These are phyloP conservation scores for Condylostylus longicornis DNA, from an alignment of 1,140 invertebrate genomes.

Conservation along the genomic window DNA sequence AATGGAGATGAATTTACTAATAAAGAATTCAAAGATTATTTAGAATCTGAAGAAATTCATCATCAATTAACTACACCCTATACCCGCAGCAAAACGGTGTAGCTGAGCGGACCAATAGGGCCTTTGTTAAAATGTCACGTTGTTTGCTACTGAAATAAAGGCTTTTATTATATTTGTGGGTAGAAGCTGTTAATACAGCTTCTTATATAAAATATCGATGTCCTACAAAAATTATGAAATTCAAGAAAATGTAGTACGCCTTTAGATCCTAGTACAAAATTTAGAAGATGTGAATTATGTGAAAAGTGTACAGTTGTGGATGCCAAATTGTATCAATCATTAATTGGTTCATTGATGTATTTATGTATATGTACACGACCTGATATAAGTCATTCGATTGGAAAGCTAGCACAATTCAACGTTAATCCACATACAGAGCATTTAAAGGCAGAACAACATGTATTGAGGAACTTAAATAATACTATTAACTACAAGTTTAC, in stretches of 20 bases:
- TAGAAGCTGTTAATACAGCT: slow-evolving; percentile 19
- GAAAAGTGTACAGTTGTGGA: background rate
- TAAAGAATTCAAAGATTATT: slow-evolving; percentile 6
- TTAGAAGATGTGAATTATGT: background rate
- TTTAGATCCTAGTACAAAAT: no score
- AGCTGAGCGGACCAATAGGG: slow-evolving; percentile 11
- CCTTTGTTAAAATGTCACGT: background rate
- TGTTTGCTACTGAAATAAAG: background rate
- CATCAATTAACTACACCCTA: slow-evolving; percentile 17
- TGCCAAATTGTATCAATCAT: background rate
- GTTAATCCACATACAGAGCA: background rate
- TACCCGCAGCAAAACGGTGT: slow-evolving; percentile 25
- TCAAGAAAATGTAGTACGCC: background rate
- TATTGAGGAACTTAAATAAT: background rate
- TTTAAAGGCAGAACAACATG: background rate
- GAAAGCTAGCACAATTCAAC: background rate
- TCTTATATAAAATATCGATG: slow-evolving; percentile 13
- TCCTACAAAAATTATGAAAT: background rate
- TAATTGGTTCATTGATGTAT: background rate
- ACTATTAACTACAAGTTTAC: background rate
- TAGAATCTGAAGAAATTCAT: slow-evolving; percentile 8
- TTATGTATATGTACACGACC: background rate
- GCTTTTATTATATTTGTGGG: slow-evolving; percentile 14
- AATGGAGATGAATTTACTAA: slow-evolving; percentile 17
- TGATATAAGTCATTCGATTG: background rate